These are phyloP conservation scores for Erannis defoliaria DNA, from an alignment of 2,888 invertebrate species.

Conservation along the genomic window DNA sequence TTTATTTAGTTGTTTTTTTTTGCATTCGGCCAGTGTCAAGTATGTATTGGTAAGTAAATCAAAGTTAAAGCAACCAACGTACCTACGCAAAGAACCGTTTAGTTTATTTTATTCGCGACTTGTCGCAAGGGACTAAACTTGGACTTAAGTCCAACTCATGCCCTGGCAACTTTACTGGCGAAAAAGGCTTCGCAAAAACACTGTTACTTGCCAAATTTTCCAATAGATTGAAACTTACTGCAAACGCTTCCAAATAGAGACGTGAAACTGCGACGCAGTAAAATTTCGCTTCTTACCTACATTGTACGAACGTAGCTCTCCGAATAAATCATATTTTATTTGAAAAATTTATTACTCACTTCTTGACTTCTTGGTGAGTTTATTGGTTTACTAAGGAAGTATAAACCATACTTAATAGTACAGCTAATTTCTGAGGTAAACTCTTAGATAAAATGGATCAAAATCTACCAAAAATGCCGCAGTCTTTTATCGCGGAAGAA, in stretches of 20 bases:
- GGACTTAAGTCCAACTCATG: no score
- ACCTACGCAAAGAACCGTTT: no score
- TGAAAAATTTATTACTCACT: slow-evolving; percentile 44
- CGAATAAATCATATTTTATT: slow-evolving; percentile 57
- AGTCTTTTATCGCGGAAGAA: no score
- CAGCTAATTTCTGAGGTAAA: no score
- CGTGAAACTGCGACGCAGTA: slow-evolving; percentile 37
- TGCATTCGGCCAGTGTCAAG: not conserved
- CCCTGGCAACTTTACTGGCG: no score
- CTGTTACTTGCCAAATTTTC: not conserved
- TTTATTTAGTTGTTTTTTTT: not conserved
- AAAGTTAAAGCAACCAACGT: not conserved
- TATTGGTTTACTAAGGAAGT: slow-evolving; percentile 18
- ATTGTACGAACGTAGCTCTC: slow-evolving; percentile 47
- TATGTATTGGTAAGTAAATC: no score
- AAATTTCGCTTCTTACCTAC: slow-evolving; percentile 45
- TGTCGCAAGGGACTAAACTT: no score
- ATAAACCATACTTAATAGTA: not conserved
- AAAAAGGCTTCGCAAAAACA: not conserved
- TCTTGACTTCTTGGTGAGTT: slow-evolving; percentile 30
- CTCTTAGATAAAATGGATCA: no score
- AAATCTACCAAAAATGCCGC: no score
- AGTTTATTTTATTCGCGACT: no score
- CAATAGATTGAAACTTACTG: not conserved
- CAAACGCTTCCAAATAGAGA: slow-evolving; percentile 21